Evolutionary conservation across 2,888 invertebrate genomes (phyloP), one percentile per base, ranked within the genome.

Genomic region (Lepidocyrtinus sp.): DNA sequence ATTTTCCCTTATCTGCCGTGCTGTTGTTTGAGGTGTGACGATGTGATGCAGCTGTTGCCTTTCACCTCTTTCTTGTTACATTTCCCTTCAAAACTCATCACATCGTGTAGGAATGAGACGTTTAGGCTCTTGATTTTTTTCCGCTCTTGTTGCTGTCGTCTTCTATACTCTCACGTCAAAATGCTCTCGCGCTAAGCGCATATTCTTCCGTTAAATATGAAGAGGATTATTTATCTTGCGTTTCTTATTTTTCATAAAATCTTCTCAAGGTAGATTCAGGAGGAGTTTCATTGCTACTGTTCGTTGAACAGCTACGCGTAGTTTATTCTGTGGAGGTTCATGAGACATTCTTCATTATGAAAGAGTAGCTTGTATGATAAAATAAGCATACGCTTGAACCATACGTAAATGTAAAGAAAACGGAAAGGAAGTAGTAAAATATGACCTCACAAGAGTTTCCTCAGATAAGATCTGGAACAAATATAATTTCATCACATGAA

Each of bases 41-140:
- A 55, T 55, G 55, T 55, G 55, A 55, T 55, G 55, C 55, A 55
- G 55, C 55, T 55, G 55, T n/a, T 55, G 17, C 55, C 17, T 55
- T 55, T 55, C 17, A 55, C 55, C 55, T 55, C 55, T 55, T 55
- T 55, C 55, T 55, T 2, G 9, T 55, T 12, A 55, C n/a, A 55
- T 55, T 36, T n/a, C 55, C 55, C 55, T 55, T 55, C 55, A 7
- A 55, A 55, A 9, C 7, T 55, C 55, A 55, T 55, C 55, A 55
- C 55, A 9, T 55, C 55, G 17, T 7, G 55, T 55, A n/a, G n/a
- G n/a, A n/a, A n/a, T n/a, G n/a, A n/a, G n/a, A n/a, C n/a, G n/a
- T n/a, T n/a, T n/a, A n/a, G n/a, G n/a, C n/a, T n/a, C n/a, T n/a
- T n/a, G n/a, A n/a, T n/a, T n/a, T n/a, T n/a, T n/a, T n/a, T n/a